Percentiles rank a stretch among this genome's conserved stretches.
Conservation (phyloP, 2,113 vertebrate genomes). For the Chamaea fasciata region DNA sequence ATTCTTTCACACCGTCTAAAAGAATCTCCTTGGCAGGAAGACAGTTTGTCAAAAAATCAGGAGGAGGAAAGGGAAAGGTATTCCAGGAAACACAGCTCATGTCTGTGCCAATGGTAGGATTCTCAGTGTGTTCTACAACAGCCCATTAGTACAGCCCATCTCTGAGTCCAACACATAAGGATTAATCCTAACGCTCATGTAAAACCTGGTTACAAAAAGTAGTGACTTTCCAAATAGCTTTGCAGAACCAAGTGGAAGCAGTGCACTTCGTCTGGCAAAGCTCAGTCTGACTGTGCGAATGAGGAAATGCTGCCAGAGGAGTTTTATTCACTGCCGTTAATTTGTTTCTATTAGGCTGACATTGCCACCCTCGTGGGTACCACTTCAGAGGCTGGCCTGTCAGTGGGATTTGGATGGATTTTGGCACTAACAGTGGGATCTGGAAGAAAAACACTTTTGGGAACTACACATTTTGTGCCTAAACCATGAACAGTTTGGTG, state of each 20-base stretch:
- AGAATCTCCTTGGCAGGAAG: neutral
- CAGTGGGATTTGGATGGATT: neutral
- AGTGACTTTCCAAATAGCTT: neutral
- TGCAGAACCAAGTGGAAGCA: neutral
- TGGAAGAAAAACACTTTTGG: neutral
- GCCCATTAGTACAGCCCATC: neutral
- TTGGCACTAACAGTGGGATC: neutral
- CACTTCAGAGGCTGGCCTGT: accelerated
- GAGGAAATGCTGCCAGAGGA: neutral
- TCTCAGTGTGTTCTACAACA: neutral
- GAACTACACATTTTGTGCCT: neutral
- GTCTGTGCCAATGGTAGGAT: neutral
- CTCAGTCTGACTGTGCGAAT: accelerated
- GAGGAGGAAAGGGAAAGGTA: slow-evolving; percentile 1
- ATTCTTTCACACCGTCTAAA: neutral
- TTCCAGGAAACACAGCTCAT: neutral
- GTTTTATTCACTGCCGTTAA: neutral
- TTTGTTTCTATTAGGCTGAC: neutral
- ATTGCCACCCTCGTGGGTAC: accelerated
- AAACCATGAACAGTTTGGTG: accelerated
- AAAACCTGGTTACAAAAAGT: neutral
- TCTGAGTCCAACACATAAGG: neutral
- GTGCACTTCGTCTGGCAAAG: accelerated
- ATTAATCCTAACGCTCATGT: neutral
- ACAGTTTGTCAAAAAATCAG: neutral